Percentiles rank a stretch among this genome's conserved stretches.
Evolutionary conservation across 2,797 vertebrate genomes (phyloP).

Genomic region (Rhabdophis nuchalis): DNA sequence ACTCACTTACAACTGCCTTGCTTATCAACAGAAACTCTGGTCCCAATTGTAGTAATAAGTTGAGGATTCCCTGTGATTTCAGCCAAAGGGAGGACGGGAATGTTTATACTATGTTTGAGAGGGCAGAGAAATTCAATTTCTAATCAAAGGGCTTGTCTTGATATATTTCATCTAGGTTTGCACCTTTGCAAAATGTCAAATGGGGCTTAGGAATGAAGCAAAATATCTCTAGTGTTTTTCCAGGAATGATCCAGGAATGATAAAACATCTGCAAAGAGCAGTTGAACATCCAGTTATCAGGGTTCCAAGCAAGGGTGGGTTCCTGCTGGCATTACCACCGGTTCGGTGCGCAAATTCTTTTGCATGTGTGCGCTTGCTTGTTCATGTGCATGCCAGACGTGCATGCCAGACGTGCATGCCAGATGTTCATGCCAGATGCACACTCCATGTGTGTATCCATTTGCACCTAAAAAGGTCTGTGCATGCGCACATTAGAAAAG

Average conservation of each 20-base stretch:
- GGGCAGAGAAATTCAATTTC: background rate
- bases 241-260: background rate
- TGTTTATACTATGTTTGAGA: background rate
- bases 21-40: background rate
- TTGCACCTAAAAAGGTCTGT: no score
- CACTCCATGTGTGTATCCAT: no score
- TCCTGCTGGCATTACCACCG: no score
- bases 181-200: background rate
- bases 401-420: no score
- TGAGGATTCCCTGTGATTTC: background rate
- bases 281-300: background rate
- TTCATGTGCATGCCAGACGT: no score
- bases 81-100: background rate
- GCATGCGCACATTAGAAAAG: no score
- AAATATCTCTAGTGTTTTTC: background rate
- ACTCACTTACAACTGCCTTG: background rate
- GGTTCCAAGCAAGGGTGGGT: no score
- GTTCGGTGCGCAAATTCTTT: no score
- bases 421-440: no score
- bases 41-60: background rate
- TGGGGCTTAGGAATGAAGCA: background rate
- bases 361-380: no score
- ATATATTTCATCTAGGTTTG: background rate
- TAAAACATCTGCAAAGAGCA: background rate
- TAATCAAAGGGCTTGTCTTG: background rate